Evolutionary conservation across 2,888 invertebrate species (phyloP).

Genomic region (Romanomermis culicivorax): DNA sequence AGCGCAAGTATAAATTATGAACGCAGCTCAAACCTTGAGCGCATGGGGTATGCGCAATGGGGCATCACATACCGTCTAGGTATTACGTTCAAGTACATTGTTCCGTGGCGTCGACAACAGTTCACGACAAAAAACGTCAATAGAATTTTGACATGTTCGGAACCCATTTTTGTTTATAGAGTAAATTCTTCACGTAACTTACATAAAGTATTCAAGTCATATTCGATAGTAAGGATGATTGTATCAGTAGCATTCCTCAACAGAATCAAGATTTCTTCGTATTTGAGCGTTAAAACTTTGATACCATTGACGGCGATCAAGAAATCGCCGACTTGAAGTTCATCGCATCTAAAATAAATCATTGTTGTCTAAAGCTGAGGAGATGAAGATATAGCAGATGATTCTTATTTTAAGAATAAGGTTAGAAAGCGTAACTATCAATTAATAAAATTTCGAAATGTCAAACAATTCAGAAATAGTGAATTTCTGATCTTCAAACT

Average conservation of each 20-base stretch:
- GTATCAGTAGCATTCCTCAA: conserved; percentile 51
- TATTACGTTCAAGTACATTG: too few relatives aligned
- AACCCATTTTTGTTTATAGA: too few relatives aligned
- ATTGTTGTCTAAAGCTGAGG: not conserved
- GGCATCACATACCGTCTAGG: too few relatives aligned
- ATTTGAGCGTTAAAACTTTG: conserved; percentile 48
- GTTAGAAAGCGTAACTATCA: conserved; percentile 8
- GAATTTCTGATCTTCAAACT: too few relatives aligned
- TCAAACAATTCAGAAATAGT: conserved; percentile 1
- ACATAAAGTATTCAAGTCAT: conserved; percentile 59
- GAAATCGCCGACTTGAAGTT: conserved; percentile 53
- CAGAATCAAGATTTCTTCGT: conserved; percentile 52
- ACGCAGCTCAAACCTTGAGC: too few relatives aligned
- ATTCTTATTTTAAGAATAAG: conserved; percentile 10
- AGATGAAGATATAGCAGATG: not conserved
- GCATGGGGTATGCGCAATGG: too few relatives aligned
- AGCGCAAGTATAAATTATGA: too few relatives aligned
- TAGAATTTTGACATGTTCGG: too few relatives aligned
- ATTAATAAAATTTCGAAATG: conserved; percentile 6
- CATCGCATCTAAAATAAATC: conserved; percentile 40
- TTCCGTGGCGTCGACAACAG: too few relatives aligned
- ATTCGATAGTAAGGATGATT: conserved; percentile 59
- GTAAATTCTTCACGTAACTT: conserved; percentile 34
- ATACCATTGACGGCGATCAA: conserved; percentile 61
- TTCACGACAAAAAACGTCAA: too few relatives aligned